Evolutionary conservation across 2,797 vertebrate species (phyloP).

Genomic region (Acomys russatus): DNA sequence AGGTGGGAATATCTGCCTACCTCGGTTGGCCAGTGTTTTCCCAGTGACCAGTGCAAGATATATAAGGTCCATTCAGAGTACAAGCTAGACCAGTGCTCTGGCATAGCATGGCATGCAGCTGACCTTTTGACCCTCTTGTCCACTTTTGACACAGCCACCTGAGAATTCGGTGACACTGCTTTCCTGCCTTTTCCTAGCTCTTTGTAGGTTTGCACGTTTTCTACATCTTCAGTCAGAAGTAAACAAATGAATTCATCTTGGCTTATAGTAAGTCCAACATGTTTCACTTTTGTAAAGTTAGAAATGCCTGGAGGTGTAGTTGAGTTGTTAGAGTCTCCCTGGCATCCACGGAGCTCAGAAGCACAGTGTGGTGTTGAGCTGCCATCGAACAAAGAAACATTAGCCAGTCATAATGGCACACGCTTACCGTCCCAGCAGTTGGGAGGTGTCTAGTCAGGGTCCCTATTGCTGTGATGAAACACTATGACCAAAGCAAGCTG

Average conservation of each 20-base stretch:
- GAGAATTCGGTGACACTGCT: not conserved
- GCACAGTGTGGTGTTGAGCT: not conserved
- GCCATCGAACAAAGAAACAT: not conserved
- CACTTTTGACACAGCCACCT: not conserved
- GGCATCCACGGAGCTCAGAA: not conserved
- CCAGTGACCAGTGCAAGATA: not conserved
- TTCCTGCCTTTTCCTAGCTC: not conserved
- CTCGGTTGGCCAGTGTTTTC: slow-evolving; percentile 27
- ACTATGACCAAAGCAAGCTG: not conserved
- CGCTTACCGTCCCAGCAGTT: not conserved
- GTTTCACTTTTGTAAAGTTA: slow-evolving; percentile 44
- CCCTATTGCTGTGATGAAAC: not conserved
- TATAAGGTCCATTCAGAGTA: not conserved
- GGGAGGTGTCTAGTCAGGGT: not conserved
- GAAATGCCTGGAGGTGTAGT: not conserved
- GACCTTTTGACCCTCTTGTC: slow-evolving; percentile 6
- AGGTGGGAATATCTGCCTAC: not conserved
- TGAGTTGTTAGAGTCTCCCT: not conserved
- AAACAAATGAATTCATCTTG: not conserved
- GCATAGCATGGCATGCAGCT: not conserved
- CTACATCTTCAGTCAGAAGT: not conserved
- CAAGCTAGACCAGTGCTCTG: not conserved
- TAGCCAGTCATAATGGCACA: not conserved
- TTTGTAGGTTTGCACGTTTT: slow-evolving; percentile 16
- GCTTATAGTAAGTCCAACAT: slow-evolving; percentile 35